Conservation (phyloP, 2,113 vertebrate species). For the Aramus guarauna region DNA sequence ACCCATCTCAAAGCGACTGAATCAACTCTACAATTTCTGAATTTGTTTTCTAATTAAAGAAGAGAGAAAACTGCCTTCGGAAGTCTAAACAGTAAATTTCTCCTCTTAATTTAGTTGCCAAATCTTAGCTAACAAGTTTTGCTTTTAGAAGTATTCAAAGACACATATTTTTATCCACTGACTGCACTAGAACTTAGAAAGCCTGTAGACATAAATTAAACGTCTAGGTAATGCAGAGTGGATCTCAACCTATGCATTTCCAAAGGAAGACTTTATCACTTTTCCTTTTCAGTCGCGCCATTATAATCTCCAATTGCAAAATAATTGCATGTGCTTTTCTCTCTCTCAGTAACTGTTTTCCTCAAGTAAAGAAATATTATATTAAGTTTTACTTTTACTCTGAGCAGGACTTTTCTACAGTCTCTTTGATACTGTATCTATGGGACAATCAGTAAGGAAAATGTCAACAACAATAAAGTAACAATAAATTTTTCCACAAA, state of each 20-base stretch:
- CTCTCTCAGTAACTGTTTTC: neutral
- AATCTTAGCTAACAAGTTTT: neutral
- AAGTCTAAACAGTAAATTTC: neutral
- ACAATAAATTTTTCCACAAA: neutral
- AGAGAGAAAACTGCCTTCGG: neutral
- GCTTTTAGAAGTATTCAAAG: neutral
- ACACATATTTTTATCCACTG: neutral
- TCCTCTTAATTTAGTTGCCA: neutral
- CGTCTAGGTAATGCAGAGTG: neutral
- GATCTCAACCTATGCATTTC: neutral
- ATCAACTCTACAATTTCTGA: neutral
- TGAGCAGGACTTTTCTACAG: neutral
- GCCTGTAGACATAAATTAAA: neutral
- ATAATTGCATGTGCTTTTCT: neutral
- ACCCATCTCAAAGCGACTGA: neutral
- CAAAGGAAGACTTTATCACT: neutral
- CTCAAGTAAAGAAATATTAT: neutral
- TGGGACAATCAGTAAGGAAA: neutral
- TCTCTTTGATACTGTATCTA: neutral
- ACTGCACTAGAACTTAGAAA: neutral
- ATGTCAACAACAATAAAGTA: neutral
- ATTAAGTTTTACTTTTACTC: neutral
- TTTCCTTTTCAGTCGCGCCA: neutral
- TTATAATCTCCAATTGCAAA: neutral
- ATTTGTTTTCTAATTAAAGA: neutral